phyloP scores from a whole-genome alignment of 2,113 vertebrate species.

The Genyomyrus donnyi region DNA sequence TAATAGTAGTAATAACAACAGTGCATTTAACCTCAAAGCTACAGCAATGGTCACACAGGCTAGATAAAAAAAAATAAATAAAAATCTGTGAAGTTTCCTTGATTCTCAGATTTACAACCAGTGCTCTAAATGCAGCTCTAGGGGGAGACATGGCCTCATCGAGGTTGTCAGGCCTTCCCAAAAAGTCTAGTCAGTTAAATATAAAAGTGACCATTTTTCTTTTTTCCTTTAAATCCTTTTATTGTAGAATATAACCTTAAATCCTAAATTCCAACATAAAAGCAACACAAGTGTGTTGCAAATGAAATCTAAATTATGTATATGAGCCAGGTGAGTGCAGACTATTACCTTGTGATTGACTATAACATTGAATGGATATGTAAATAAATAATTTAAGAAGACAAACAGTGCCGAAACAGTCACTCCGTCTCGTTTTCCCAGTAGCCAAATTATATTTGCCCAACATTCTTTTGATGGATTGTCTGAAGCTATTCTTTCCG shows the following conservation, averaged over 20 bases:
- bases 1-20: neutral
- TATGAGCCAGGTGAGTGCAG: slow-evolving; percentile 9
- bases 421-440: slow-evolving; percentile 26
- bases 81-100: neutral
- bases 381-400: slow-evolving; percentile 29
- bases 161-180: neutral
- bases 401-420: slow-evolving; percentile 31
- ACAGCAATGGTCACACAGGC: neutral
- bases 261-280: neutral
- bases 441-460: slow-evolving; percentile 35
- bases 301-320: neutral
- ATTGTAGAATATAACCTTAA: slow-evolving; percentile 5
- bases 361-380: slow-evolving; percentile 23
- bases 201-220: neutral
- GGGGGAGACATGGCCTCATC: neutral
- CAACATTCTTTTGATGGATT: slow-evolving; percentile 36
- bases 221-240: neutral
- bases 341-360: slow-evolving; percentile 20
- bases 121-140: neutral
- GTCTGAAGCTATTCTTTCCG: slow-evolving; percentile 39
- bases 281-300: neutral
- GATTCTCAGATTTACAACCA: neutral
- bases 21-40: neutral
- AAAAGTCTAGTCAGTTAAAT: neutral
- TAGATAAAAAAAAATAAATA: neutral